A percentile compares a stretch with the other conserved stretches of the same genome.
Conservation (phyloP, 1,140 invertebrate species). For the Drosophila tani region DNA sequence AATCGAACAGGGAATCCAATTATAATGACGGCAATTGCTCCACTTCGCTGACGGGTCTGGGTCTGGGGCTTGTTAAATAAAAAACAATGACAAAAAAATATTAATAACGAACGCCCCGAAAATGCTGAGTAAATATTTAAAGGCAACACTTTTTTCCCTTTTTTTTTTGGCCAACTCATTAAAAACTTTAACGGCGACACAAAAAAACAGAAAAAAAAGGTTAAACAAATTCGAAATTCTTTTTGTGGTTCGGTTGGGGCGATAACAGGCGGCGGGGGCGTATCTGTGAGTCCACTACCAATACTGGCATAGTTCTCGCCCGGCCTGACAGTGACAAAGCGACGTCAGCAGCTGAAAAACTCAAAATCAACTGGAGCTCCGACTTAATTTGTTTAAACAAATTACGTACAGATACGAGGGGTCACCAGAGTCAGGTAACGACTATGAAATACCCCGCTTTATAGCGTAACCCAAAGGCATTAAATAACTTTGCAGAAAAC, state of each 20-base stretch:
- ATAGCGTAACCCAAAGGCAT: no score
- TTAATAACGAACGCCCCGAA: conserved; percentile 49
- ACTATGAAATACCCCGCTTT: neutral
- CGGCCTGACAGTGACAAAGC: conserved; percentile 76
- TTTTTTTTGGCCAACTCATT: conserved; percentile 70
- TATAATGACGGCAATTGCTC: conserved; percentile 66
- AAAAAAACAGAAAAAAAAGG: conserved; percentile 51
- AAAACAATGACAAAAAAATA: conserved; percentile 44
- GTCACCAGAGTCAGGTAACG: neutral
- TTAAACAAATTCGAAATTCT: conserved; percentile 76
- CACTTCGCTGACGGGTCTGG: conserved; percentile 56
- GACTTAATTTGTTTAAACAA: conserved; percentile 83
- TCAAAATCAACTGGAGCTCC: conserved; percentile 40
- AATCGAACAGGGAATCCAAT: conserved; percentile 10
- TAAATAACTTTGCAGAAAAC: no score
- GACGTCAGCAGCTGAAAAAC: conserved; percentile 74
- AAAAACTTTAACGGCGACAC: conserved; percentile 55
- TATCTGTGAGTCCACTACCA: conserved; percentile 45
- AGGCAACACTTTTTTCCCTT: conserved; percentile 49
- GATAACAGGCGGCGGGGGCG: conserved; percentile 61
- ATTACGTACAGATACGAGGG: conserved; percentile 56
- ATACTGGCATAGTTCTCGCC: conserved; percentile 22
- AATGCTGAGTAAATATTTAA: conserved; percentile 81
- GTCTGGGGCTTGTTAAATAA: conserved; percentile 51
- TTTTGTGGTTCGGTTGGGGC: conserved; percentile 48